These are phyloP conservation scores for Sphenopsis melanotis DNA, from an alignment of 2,797 vertebrate species.

Conservation along the genomic window DNA sequence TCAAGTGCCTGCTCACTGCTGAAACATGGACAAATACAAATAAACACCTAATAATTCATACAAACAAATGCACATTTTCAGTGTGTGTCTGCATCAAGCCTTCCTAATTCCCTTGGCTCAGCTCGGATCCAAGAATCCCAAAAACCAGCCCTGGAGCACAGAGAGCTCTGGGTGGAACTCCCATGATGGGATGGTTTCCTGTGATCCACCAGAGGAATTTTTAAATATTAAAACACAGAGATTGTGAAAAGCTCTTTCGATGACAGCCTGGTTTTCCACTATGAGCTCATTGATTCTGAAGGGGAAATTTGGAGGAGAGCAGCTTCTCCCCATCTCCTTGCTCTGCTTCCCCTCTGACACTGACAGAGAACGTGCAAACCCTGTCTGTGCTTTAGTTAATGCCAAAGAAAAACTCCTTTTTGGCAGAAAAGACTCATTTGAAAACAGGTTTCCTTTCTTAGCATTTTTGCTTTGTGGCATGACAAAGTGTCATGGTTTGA, in stretches of 20 bases:
- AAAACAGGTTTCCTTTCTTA: background rate
- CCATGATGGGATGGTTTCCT: background rate
- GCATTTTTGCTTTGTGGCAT: background rate
- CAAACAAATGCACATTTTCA: background rate
- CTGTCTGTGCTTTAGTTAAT: background rate
- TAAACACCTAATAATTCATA: background rate
- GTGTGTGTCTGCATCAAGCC: background rate
- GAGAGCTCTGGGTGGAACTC: constrained; percentile 13
- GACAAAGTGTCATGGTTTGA: too few species aligned
- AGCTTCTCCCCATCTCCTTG: constrained; percentile 38
- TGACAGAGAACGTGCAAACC: constrained; percentile 19
- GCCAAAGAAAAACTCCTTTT: background rate
- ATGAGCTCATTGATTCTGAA: constrained; percentile 59
- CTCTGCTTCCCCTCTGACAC: constrained; percentile 54
- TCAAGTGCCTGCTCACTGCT: background rate
- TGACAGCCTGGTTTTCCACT: constrained; percentile 59
- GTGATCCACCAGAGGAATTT: constrained; percentile 60
- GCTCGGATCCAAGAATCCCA: background rate
- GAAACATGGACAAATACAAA: background rate
- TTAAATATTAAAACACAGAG: constrained; percentile 51
- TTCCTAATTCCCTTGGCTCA: background rate
- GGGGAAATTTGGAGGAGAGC: constrained; percentile 54
- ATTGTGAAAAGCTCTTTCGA: constrained; percentile 53
- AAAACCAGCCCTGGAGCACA: background rate
- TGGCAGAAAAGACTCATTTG: background rate